Conservation (phyloP, 2,888 invertebrate species). For the Phasia obesa region DNA sequence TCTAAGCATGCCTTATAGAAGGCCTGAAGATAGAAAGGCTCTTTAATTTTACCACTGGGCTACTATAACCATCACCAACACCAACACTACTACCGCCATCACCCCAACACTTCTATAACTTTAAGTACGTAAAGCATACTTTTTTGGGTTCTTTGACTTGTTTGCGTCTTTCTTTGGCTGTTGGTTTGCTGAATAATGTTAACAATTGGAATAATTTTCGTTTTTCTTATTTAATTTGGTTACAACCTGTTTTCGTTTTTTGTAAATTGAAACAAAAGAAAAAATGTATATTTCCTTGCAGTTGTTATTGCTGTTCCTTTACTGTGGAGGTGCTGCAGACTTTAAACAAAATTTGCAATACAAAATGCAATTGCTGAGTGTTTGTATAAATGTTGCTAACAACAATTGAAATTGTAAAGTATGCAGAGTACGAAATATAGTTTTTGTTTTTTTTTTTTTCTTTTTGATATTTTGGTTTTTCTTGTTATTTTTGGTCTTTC, state of each 20-base stretch:
- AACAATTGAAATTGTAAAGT: conserved; percentile 21
- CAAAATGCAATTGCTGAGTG: conserved; percentile 42
- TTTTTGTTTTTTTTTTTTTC: background rate
- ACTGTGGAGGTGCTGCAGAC: conserved; percentile 23
- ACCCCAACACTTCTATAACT: background rate
- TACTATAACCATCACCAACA: conserved; percentile 34
- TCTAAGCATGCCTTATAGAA: too few species aligned
- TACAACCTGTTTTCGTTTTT: conserved; percentile 71
- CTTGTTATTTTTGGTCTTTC: conserved; percentile 1
- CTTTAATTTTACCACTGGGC: too few species aligned
- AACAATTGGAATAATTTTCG: conserved; percentile 80
- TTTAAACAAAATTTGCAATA: conserved; percentile 17
- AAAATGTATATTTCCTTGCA: background rate
- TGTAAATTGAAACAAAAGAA: conserved; percentile 19
- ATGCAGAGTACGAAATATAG: conserved; percentile 42
- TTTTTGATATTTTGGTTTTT: too few species aligned
- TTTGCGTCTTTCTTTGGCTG: conserved; percentile 34
- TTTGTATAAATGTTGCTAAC: conserved; percentile 2
- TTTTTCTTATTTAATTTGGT: conserved; percentile 73
- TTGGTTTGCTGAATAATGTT: conserved; percentile 74
- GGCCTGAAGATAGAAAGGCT: too few species aligned
- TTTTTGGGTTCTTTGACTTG: conserved; percentile 59
- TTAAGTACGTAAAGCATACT: conserved; percentile 56
- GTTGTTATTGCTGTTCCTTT: conserved; percentile 10
- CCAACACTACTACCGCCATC: conserved; percentile 1